A percentile compares a stretch with the other conserved stretches of the same genome.
These are phyloP conservation scores for Tragulus kanchil DNA, from an alignment of 2,113 vertebrate genomes.

Conservation along the genomic window DNA sequence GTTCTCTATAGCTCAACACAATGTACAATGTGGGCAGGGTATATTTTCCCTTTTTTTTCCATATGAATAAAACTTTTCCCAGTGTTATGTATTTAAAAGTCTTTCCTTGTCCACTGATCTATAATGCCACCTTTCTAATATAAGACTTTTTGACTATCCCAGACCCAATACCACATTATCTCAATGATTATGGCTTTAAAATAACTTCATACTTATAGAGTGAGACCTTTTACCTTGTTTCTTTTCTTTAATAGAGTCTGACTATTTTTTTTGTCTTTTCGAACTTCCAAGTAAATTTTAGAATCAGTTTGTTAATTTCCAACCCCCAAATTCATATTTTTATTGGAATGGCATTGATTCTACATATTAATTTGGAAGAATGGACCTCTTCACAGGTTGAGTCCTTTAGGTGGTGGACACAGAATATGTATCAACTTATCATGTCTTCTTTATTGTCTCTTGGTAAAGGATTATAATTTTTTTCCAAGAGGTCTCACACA, in stretches of 20 bases:
- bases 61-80: not conserved
- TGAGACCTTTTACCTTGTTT: not conserved
- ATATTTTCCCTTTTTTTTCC: not conserved
- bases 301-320: not conserved
- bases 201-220: not conserved
- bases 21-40: not conserved
- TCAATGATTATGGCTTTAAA: not conserved
- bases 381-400: not conserved
- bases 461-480: conserved; percentile 22
- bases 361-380: not conserved
- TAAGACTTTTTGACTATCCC: not conserved
- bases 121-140: not conserved
- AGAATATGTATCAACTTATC: not conserved
- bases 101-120: not conserved
- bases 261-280: not conserved
- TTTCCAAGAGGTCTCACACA: not conserved
- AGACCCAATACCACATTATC: not conserved
- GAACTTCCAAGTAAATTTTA: conserved; percentile 17
- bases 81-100: not conserved
- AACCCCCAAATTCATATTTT: not conserved
- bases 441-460: not conserved
- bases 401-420: not conserved
- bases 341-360: not conserved
- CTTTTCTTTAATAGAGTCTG: not conserved
- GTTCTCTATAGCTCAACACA: not conserved